Conservation (phyloP, 2,888 invertebrate species). For the Drepanosiphum platanoidis region DNA sequence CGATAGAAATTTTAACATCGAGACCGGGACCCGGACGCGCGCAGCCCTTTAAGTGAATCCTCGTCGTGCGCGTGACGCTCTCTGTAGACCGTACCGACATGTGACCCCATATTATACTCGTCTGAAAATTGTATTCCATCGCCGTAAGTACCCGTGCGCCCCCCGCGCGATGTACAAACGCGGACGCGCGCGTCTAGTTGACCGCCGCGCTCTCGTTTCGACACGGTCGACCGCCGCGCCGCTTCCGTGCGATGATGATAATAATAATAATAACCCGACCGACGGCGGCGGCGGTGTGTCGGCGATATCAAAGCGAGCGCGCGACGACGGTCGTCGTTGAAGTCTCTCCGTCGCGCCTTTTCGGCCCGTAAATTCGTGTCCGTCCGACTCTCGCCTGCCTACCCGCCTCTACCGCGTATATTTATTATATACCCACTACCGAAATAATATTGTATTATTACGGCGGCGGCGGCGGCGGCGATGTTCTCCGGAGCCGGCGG, state of each 20-base stretch:
- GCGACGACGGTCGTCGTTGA: not conserved
- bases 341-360: not conserved
- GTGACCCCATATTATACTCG: too few relatives aligned
- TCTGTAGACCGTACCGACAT: too few relatives aligned
- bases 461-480: not conserved
- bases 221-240: not conserved
- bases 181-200: not conserved
- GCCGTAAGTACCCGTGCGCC: too few relatives aligned
- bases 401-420: not conserved
- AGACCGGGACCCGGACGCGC: too few relatives aligned
- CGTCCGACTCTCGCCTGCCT: not conserved
- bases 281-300: not conserved
- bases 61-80: too few relatives aligned
- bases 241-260: not conserved
- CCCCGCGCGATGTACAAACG: too few relatives aligned
- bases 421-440: not conserved
- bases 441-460: not conserved
- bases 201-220: not conserved
- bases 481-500: slow-evolving; percentile 20
- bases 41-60: too few relatives aligned
- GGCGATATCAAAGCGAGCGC: not conserved
- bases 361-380: not conserved
- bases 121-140: not conserved
- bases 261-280: slow-evolving; percentile 9
- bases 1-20: too few relatives aligned